Base-by-base conservation (phyloP, 2,113 vertebrate genomes). In the Danionella cerebrum region DNA sequence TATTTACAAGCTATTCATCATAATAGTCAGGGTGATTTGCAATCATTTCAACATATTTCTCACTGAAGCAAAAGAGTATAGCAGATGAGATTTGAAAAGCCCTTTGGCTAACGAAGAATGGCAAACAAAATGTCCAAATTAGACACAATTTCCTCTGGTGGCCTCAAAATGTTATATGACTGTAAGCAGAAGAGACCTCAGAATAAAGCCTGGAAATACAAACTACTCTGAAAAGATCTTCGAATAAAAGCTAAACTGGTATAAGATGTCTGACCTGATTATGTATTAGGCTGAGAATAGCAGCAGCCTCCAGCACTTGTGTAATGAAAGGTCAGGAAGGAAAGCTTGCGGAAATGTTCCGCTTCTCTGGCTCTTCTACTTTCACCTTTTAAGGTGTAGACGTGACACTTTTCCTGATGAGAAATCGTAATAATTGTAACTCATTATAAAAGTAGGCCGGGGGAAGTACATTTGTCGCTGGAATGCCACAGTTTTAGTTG, bases 1-100 rank as follows among this genome's bases (percentile, higher is more conserved):
- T 53, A 68, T 75, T 73, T 65, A 66, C 35, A 71, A 55, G 39
- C 48, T 63, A 77, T 75, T 73, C 33, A 75, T 74, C 70, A 73
- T 69, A 27, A 73, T 69, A 50, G 22, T 65, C 74, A 60, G 48
- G 14, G 24, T 13, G 14, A n/a, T 31, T 53, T 31, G 47, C 29
- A 69, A 38, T 71, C 16, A 27, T 67, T 65, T 60, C 21, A 57
- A 53, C 41, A 27, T 24, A 16, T 14, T 16, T 35, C 38, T 54
- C 16, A 52, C 31, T 52, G 53, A 27, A 52, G 25, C 10, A 47
- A 54, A 18, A 12, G 4, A 60, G 66, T 7, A 12, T 47, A 16
- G 33, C 14, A 12, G 24, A 31, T 16, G 54, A 65, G n/a, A n/a
- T n/a, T n/a, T n/a, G n/a, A n/a, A n/a, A n/a, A n/a, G n/a, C n/a